Conservation (phyloP, 2,113 vertebrate species). For the Mohoua ochrocephala region DNA sequence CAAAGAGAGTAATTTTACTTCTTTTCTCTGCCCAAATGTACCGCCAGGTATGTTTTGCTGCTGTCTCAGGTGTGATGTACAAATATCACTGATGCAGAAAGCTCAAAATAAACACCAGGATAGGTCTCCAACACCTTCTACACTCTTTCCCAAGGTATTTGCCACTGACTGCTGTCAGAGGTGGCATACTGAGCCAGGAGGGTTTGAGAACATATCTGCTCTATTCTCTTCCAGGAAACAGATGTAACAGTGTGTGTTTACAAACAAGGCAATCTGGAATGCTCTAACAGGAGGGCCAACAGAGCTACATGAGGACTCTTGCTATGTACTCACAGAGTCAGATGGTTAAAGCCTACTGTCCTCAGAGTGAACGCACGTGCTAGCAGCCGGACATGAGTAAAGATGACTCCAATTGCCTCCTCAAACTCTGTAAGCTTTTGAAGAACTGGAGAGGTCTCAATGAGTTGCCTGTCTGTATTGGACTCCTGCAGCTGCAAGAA, state of each 20-base stretch:
- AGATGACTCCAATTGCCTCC: constrained; percentile 89
- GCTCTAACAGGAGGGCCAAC: background rate
- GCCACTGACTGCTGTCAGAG: background rate
- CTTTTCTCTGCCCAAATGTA: background rate
- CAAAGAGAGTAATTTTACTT: background rate
- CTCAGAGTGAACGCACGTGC: constrained; percentile 94
- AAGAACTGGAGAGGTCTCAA: constrained; percentile 96
- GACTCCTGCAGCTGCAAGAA: constrained; percentile 89
- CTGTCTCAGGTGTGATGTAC: background rate
- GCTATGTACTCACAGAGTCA: constrained; percentile 89
- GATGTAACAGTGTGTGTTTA: background rate
- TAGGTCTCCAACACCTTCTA: background rate
- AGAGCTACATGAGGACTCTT: background rate
- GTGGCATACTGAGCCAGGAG: accelerated
- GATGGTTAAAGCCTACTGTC: constrained; percentile 98
- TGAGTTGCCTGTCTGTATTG: constrained; percentile 91
- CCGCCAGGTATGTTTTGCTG: background rate
- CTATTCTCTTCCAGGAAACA: background rate
- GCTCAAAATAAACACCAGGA: background rate
- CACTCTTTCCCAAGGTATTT: background rate
- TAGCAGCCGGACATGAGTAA: constrained; percentile 92
- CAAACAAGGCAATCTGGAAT: background rate
- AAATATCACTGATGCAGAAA: background rate
- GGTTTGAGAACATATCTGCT: background rate
- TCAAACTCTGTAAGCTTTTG: constrained; percentile 95